Conservation (phyloP, 2,888 invertebrate species). For the Cyclophora punctaria region DNA sequence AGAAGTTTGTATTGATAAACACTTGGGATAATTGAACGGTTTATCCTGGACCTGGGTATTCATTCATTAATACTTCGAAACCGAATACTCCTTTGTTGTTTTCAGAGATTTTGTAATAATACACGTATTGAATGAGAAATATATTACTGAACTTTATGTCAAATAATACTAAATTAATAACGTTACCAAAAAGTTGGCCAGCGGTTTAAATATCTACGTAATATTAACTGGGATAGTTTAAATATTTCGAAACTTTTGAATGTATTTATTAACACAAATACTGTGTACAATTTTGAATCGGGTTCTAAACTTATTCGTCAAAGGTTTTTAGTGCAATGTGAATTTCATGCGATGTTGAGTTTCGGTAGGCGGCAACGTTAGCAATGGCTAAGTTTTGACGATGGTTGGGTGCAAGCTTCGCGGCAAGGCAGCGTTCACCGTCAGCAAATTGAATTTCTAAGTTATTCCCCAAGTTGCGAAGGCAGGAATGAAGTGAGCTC, state of each 20-base stretch:
- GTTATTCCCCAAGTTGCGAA: slow-evolving; percentile 59
- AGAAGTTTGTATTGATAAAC: neutral
- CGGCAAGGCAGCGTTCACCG: slow-evolving; percentile 39
- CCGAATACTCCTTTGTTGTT: no score
- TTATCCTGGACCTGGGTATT: neutral
- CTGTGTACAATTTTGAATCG: slow-evolving; percentile 3
- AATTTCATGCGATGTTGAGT: slow-evolving; percentile 25
- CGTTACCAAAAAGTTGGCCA: no score
- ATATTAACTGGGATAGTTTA: no score
- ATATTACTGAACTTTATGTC: no score
- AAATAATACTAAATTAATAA: no score
- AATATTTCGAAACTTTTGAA: no score
- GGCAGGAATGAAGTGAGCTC: slow-evolving; percentile 60
- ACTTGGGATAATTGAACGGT: neutral
- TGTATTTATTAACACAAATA: no score
- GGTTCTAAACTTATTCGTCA: slow-evolving; percentile 15
- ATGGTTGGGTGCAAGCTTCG: slow-evolving; percentile 28
- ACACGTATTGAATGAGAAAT: no score
- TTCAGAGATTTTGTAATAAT: no score
- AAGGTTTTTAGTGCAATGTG: slow-evolving; percentile 22
- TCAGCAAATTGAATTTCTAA: slow-evolving; percentile 66
- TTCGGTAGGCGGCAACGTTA: slow-evolving; percentile 28
- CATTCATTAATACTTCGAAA: neutral
- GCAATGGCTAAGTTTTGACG: slow-evolving; percentile 39
- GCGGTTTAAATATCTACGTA: no score